phyloP scores from a whole-genome alignment of 2,888 invertebrate genomes.

The Diplazon laetatorius region DNA sequence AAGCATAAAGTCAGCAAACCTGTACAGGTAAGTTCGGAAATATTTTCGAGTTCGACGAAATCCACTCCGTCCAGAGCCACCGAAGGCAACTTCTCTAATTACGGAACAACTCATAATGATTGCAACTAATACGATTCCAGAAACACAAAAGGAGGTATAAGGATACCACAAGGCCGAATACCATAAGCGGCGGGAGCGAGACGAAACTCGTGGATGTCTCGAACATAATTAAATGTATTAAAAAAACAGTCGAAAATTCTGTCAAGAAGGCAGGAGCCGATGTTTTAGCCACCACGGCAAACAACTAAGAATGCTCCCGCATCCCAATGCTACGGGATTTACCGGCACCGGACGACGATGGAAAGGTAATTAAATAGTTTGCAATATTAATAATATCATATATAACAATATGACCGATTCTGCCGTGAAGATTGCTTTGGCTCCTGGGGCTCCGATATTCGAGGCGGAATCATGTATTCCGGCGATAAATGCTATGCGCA shows the following conservation, averaged over 20 bases:
- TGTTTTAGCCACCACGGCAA: not conserved
- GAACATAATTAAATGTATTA: slow-evolving; percentile 16
- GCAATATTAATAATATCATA: not conserved
- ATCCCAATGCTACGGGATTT: slow-evolving; percentile 4
- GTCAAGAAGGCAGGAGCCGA: slow-evolving; percentile 3
- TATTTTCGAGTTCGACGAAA: not conserved
- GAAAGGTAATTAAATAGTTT: slow-evolving; percentile 22
- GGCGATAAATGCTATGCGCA: slow-evolving; percentile 7
- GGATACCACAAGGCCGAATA: slow-evolving; percentile 9
- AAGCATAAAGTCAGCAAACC: not conserved
- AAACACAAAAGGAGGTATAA: no score
- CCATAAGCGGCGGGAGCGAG: not conserved
- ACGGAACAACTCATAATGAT: not conserved
- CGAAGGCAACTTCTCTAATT: not conserved
- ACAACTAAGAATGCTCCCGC: slow-evolving; percentile 2
- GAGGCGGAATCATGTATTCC: slow-evolving; percentile 1
- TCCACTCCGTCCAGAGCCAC: not conserved
- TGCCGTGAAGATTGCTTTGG: slow-evolving; percentile 23
- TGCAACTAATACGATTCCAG: not conserved
- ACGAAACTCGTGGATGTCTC: not conserved
- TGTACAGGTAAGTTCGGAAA: not conserved
- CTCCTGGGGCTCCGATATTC: not conserved
- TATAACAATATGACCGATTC: slow-evolving; percentile 15
- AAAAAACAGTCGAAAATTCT: slow-evolving; percentile 17
- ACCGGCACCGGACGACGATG: slow-evolving; percentile 19